Evolutionary conservation across 2,888 invertebrate species (phyloP).

Genomic region (Drosophila dives): DNA sequence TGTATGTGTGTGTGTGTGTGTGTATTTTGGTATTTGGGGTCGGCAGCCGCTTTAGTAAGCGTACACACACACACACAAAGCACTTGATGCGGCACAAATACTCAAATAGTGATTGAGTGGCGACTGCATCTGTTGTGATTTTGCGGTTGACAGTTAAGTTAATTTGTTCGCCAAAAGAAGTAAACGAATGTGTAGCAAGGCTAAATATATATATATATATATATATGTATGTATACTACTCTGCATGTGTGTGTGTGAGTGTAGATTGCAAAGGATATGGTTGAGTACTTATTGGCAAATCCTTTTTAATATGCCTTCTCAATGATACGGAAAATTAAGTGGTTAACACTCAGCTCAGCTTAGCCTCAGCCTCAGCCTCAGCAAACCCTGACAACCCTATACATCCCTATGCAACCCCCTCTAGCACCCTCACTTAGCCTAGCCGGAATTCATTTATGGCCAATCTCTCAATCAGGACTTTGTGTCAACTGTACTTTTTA

Average conservation of each 20-base stretch:
- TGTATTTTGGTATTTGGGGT: conserved; percentile 40
- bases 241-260: conserved; percentile 7
- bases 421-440: neutral
- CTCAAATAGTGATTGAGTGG: conserved; percentile 65
- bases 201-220: neutral
- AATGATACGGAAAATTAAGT: conserved; percentile 75
- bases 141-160: conserved; percentile 76
- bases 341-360: conserved; percentile 54
- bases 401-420: neutral
- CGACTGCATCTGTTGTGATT: conserved; percentile 76
- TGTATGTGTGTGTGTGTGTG: conserved; percentile 5
- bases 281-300: conserved; percentile 46
- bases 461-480: conserved; percentile 2
- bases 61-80: conserved; percentile 24
- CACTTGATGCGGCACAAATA: conserved; percentile 62
- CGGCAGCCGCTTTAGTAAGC: conserved; percentile 55
- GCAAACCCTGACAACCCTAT: neutral
- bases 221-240: neutral
- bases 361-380: neutral
- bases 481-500: conserved; percentile 37
- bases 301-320: conserved; percentile 65
- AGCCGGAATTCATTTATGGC: neutral
- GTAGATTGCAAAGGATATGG: conserved; percentile 14
- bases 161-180: conserved; percentile 61
- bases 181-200: conserved; percentile 13